These are phyloP conservation scores for Nyctibius grandis DNA, from an alignment of 2,797 vertebrate species.

Conservation along the genomic window DNA sequence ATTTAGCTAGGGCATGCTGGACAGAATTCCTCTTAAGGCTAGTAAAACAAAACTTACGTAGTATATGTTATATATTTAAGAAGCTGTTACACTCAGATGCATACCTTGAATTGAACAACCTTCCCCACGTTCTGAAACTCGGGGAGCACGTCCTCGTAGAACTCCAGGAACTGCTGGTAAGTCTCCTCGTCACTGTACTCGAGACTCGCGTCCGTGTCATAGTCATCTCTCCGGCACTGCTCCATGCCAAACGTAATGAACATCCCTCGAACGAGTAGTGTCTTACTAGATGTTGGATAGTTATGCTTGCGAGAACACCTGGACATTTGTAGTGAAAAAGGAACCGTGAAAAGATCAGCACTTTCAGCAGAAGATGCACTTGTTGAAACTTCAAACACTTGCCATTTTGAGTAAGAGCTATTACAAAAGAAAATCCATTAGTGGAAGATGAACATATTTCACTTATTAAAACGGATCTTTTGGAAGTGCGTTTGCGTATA, in stretches of 20 bases:
- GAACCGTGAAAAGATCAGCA: neutral
- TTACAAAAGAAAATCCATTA: neutral
- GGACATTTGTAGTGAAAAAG: neutral
- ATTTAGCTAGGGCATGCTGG: neutral
- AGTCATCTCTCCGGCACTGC: conserved; percentile 91
- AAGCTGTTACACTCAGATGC: neutral
- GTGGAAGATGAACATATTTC: neutral
- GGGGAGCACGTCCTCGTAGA: conserved; percentile 91
- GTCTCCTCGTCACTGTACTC: conserved; percentile 96
- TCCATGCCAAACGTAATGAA: conserved; percentile 94
- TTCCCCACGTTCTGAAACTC: conserved; percentile 91
- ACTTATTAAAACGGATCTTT: neutral
- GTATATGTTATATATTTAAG: neutral
- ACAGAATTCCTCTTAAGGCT: neutral
- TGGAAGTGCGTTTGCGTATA: neutral
- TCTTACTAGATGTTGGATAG: conserved; percentile 84
- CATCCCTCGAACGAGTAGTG: conserved; percentile 90
- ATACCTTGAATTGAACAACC: conserved; percentile 96
- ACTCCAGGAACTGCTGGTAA: conserved; percentile 92
- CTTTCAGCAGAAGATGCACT: neutral
- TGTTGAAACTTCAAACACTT: neutral
- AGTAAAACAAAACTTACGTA: neutral
- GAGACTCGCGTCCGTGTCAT: conserved; percentile 90
- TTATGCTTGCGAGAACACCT: conserved; percentile 95
- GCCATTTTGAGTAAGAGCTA: neutral